phyloP scores from a whole-genome alignment of 2,113 vertebrate species.

The Gila orcuttii region DNA sequence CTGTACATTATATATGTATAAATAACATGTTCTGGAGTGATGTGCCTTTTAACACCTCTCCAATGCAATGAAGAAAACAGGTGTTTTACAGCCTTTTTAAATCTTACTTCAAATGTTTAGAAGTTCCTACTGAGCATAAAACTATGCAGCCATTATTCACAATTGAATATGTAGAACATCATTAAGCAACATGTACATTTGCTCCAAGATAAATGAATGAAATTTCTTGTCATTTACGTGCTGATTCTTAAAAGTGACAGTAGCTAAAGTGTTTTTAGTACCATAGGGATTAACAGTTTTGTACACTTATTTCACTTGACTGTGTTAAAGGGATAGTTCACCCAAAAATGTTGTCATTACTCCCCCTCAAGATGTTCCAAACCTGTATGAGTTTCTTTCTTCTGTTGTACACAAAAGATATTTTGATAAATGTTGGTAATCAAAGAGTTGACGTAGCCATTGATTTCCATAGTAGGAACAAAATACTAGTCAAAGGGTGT shows the following conservation, averaged over 20 bases:
- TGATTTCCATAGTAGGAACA: too few species aligned
- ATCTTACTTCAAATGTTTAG: neutral
- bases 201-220: neutral
- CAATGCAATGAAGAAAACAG: neutral
- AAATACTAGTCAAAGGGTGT: too few species aligned
- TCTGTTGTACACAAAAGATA: too few species aligned
- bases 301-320: neutral
- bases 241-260: too few species aligned
- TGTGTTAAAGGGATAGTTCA: neutral
- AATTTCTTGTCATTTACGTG: too few species aligned
- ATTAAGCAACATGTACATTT: neutral
- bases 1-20: slow-evolving; percentile 66
- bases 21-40: neutral
- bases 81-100: neutral
- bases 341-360: too few species aligned
- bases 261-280: neutral
- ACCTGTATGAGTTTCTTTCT: too few species aligned
- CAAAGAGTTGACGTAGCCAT: too few species aligned
- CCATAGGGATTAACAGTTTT: neutral
- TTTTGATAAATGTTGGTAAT: too few species aligned
- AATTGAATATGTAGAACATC: neutral
- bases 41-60: neutral
- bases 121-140: neutral
- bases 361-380: too few species aligned
- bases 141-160: neutral